These are phyloP conservation scores for Opisthocomus hoazin DNA, from an alignment of 2,113 vertebrate genomes.

Conservation along the genomic window DNA sequence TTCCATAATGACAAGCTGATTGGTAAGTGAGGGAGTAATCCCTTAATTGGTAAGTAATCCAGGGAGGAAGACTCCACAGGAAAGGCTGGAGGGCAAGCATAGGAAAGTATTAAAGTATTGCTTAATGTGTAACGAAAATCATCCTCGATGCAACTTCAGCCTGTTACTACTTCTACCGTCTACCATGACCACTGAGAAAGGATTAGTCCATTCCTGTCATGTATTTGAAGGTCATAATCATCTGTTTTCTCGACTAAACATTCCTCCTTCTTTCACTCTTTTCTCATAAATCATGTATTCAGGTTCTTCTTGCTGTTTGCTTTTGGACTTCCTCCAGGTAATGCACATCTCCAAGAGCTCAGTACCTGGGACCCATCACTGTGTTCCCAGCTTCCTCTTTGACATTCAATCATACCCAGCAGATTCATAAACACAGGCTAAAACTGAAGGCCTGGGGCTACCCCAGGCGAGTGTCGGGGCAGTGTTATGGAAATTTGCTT, in stretches of 20 bases:
- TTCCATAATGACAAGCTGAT: background rate
- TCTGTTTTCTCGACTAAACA: background rate
- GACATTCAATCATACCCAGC: background rate
- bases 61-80: background rate
- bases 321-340: background rate
- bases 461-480: background rate
- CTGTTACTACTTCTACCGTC: background rate
- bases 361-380: background rate
- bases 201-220: background rate
- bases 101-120: background rate
- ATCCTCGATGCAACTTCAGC: background rate
- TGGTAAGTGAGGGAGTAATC: background rate
- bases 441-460: background rate
- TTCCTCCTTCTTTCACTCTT: background rate
- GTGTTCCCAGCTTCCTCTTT: background rate
- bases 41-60: too few species aligned
- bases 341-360: background rate
- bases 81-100: background rate
- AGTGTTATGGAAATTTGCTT: background rate
- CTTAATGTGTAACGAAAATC: background rate
- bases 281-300: background rate
- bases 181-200: background rate
- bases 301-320: background rate
- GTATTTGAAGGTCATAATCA: background rate
- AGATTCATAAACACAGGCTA: too few species aligned